phyloP scores from a whole-genome alignment of 1,140 invertebrate species.

The Lerema accius region DNA sequence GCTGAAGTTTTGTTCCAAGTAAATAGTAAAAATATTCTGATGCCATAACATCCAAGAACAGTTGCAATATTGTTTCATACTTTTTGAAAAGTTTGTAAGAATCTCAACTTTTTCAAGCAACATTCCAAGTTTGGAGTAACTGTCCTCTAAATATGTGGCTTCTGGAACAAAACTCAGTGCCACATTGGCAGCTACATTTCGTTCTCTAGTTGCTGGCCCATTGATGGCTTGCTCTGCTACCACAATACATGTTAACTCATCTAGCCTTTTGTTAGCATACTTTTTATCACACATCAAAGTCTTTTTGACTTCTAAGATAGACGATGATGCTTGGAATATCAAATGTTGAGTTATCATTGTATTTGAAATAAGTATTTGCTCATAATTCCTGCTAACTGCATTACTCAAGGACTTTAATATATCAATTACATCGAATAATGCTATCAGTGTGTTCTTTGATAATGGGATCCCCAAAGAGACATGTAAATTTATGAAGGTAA shows the following conservation, averaged over 20 bases:
- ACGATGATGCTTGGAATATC: constrained; percentile 85
- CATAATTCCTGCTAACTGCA: constrained; percentile 84
- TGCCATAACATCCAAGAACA: constrained; percentile 93
- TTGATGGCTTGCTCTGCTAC: constrained; percentile 88
- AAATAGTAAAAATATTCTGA: constrained; percentile 89
- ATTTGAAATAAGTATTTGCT: constrained; percentile 84
- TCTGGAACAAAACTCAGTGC: constrained; percentile 87
- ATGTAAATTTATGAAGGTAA: constrained; percentile 92
- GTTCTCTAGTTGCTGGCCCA: constrained; percentile 87
- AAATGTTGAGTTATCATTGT: constrained; percentile 89
- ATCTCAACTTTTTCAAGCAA: constrained; percentile 86
- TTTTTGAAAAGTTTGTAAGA: constrained; percentile 84
- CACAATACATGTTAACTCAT: constrained; percentile 87
- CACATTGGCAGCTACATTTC: constrained; percentile 86
- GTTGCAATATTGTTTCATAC: constrained; percentile 86
- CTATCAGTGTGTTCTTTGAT: constrained; percentile 89
- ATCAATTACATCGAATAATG: constrained; percentile 92
- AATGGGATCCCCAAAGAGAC: constrained; percentile 89
- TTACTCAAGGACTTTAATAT: constrained; percentile 90
- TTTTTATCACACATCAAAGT: constrained; percentile 77
- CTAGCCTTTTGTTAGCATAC: constrained; percentile 75
- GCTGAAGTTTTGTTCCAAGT: constrained; percentile 88
- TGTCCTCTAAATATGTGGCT: constrained; percentile 82
- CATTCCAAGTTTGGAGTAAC: constrained; percentile 78
- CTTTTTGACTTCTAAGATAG: constrained; percentile 82